Evolutionary conservation across 1,140 invertebrate genomes (phyloP), one percentile per base, ranked within the genome.

Genomic region (Rhynchophorus ferrugineus): DNA sequence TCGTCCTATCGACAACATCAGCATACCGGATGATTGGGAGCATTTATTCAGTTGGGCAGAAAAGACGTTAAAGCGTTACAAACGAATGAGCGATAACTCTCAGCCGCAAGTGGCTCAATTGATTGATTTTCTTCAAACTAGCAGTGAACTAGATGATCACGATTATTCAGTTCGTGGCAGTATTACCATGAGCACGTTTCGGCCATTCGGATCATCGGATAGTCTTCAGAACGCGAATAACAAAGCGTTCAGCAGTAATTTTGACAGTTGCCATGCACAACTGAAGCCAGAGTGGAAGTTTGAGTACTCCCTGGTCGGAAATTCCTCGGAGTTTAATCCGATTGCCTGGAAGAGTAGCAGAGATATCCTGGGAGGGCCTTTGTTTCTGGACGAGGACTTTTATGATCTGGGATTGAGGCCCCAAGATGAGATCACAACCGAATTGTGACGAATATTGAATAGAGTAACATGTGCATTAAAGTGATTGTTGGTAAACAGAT

Each of bases 391-490:
- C 59, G 82, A 85, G 57, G 83, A 85, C 64, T 81, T 84, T 56
- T 80, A 81, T 59, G 80, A 82, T 61, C 74, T 85, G 61, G 83
- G 83, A 14, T 83, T 83, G 62, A 73, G 83, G 56, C 84, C 84
- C 2, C 84, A 87, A 66, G 84, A 87, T 67, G 83, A 85, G 73
- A 83, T 87, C 55, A 85, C 83, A 42, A 87, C 84, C 47, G 83
- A 85, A 73, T 75, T 87, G 63, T 85, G 72, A 77, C 48, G 24
- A 29, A 29, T 29, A 29, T 29, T 29, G 24, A 6, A 6, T 6
- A 29, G 24, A 6, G 24, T 29, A 29, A 29, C 5, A 29, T 29
- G 5, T 5, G 24, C 24, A 6, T 29, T 29, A 29, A 29, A 29
- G 24, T 29, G 24, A 11, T 29, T n/a, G n/a, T n/a, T n/a, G n/a